Evolutionary conservation across 2,888 invertebrate genomes (phyloP), one percentile per base, ranked within the genome.

Genomic region (Ornithoptera priamus): DNA sequence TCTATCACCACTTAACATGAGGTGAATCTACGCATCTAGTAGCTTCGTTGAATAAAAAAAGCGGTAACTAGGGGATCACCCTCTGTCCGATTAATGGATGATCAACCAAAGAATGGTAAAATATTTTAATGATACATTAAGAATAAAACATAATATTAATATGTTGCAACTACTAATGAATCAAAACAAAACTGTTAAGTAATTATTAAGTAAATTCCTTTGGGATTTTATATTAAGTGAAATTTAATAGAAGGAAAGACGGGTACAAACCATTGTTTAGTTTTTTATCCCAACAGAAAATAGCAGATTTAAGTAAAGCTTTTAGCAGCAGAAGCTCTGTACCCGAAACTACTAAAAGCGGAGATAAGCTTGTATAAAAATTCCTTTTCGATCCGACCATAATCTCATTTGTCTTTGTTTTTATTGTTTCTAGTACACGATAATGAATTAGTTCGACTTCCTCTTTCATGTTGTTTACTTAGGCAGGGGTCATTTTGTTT

Each of bases 211-310:
- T 30, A 30, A 30, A 2, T 30, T 30, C 30, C 77, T 77, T 3
- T 75, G 76, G 81, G 80, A 78, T 82, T 81, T 77, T 67, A 79
- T 80, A 81, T 81, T 84, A 86, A 86, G 85, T 87, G 86, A 85
- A 85, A 87, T 87, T 88, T 87, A 82, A 76, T 77, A 75, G 78
- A 73, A 75, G 78, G 73, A 79, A 77, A 81, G 77, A 78, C 76
- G 75, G 76, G 74, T 80, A 80, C 80, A 83, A 81, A 81, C 81
- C 78, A 76, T 73, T 73, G 76, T 77, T 79, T 86, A 85, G 85
- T 84, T 85, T 86, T 85, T 86, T 88, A 87, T 88, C 86, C 87
- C 78, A 79, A 84, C 85, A 86, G 84, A 89, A 87, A 90, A 88
- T 84, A 81, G 84, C 72, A 81, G 85, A 83, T 85, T 89, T 88